A percentile compares a stretch with the other conserved stretches of the same genome.
phyloP scores from a whole-genome alignment of 2,797 vertebrate species.

The Manis crassicaudata region DNA sequence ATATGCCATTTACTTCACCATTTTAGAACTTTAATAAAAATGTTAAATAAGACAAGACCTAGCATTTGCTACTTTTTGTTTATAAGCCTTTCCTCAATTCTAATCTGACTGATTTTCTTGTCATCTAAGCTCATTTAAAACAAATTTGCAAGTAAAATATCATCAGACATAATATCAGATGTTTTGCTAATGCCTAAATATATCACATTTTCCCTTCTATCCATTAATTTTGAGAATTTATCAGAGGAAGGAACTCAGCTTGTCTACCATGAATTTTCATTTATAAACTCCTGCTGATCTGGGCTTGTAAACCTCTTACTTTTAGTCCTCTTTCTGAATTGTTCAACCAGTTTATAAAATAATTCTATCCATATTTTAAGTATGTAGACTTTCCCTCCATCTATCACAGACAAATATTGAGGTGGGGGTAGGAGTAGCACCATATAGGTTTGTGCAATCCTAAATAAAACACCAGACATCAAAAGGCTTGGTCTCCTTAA shows the following conservation, averaged over 20 bases:
- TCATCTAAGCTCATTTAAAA: slow-evolving; percentile 79
- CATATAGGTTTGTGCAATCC: not conserved
- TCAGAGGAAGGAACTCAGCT: slow-evolving; percentile 72
- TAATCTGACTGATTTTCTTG: slow-evolving; percentile 81
- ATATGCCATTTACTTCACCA: slow-evolving; percentile 59
- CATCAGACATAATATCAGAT: slow-evolving; percentile 79
- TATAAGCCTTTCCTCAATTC: slow-evolving; percentile 71
- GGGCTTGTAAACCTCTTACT: not conserved
- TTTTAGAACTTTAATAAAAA: slow-evolving; percentile 76
- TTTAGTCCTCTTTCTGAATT: slow-evolving; percentile 12
- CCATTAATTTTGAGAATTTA: slow-evolving; percentile 79
- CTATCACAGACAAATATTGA: not conserved
- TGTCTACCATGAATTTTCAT: slow-evolving; percentile 77
- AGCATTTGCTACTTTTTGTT: slow-evolving; percentile 75
- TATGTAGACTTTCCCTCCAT: not conserved
- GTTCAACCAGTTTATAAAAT: slow-evolving; percentile 34
- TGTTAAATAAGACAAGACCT: slow-evolving; percentile 73
- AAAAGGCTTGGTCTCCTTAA: not conserved
- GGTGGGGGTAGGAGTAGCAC: not conserved
- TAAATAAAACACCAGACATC: not conserved
- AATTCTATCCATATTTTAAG: not conserved
- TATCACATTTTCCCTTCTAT: slow-evolving; percentile 67
- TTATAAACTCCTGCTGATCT: slow-evolving; percentile 68
- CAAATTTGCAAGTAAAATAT: slow-evolving; percentile 83
- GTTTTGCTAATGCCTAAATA: slow-evolving; percentile 79